Evolutionary conservation across 2,888 invertebrate genomes (phyloP), one percentile per base, ranked within the genome.

Genomic region (Athrips mouffetella): DNA sequence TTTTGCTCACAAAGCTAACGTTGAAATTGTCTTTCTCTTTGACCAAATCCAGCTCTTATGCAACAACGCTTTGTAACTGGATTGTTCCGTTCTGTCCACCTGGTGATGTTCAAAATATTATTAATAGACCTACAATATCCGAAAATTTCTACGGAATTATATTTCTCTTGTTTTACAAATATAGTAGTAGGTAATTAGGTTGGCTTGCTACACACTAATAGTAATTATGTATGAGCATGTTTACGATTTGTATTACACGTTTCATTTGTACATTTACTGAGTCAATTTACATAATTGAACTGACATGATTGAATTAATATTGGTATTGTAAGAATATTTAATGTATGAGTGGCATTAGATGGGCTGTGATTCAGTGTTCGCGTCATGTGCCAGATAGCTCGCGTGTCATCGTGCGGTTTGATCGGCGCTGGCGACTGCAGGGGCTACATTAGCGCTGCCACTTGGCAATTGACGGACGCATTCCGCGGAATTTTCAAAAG

Each of bases 11-110:
- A 85, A 83, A 83, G 81, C 79, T 70, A 69, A 69, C 77, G 74
- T 75, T 67, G 73, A 79, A 81, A 81, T 77, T 77, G 75, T 80
- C 77, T 75, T 77, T 84, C 82, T 74, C 83, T 82, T 80, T 82
- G 74, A 76, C 73, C 68, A 68, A 71, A 73, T 72, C 66, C 76
- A n/a, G n/a, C n/a, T 74, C 76, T 77, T 76, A 72, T 73, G 72
- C 67, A 77, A 76, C 73, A 69, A 66, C 62, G 75, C 73, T 77
- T 76, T 83, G 77, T 77, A 76, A 69, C 65, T 61, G 67, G 69
- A 76, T 75, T 71, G 59, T 58, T 30, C 11, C 18, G 23, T 30
- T 30, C 18, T 16, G 27, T n/a, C 30, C 29, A 25, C 30, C 30
- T 44, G 27, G 27, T 27, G 23, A 41, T 27, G 25, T 27, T 41